Evolutionary conservation across 2,888 invertebrate species (phyloP), one percentile per base, ranked within the genome.

Genomic region (Dorcus parallelipipedus): DNA sequence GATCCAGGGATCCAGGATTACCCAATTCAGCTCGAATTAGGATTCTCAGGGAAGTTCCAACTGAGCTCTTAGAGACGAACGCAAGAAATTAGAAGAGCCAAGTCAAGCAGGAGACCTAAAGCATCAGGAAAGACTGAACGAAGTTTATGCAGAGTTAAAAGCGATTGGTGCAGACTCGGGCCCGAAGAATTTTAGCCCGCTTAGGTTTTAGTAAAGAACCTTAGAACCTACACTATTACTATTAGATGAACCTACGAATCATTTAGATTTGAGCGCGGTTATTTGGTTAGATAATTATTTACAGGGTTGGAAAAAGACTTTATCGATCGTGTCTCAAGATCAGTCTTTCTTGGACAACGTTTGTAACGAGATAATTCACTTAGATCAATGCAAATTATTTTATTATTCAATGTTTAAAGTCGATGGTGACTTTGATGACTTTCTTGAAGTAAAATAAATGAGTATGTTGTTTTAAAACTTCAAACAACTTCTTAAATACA

Each of bases 211-310:
- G 85, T 63, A 85, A 86, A 68, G 85, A 86, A 72, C 93, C 76
- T 83, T 99, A 60, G 98, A 98, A 79, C 99, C 99, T 0, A 97
- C 98, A 1, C 80, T 99, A n/a, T 80, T 99, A 26, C 83, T 99
- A 76, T 87, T 99, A 38, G 99, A 99, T 80, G 99, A 99, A 84
- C 99, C 99, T 64, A 99, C 99, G 0, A 99, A 99, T 81, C 99
- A 99, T 80, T 88, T 99, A 70, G 99, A 99, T 84, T 83, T 99
- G 58, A 99, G 99, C 75, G 99, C 99, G 65, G 99, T 99, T 51
- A 99, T 99, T 83, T 99, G 99, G 99, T 84, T 99, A 56, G 99
- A 99, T 76, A 98, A 99, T 77, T 98, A 98, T 76, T 83, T 99
- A 20, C 97, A 98, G 83, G 87, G 87, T 2, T 99, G 99, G 99